Evolutionary conservation across 2,888 invertebrate species (phyloP).

Genomic region (Tipula vernalis): DNA sequence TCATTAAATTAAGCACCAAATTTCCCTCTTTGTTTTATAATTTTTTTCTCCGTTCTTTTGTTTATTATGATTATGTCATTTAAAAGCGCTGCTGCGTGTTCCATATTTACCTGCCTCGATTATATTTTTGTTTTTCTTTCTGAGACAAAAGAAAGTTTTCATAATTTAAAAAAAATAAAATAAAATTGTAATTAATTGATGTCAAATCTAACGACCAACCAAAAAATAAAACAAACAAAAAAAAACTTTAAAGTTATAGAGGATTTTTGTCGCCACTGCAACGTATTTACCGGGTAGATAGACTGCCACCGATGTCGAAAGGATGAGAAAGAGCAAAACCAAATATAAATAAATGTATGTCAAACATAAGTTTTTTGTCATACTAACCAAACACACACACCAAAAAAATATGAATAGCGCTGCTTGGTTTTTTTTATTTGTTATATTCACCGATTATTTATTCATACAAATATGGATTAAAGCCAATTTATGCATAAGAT

Average conservation of each 20-base stretch:
- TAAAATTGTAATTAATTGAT: neutral
- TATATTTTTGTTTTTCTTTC: neutral
- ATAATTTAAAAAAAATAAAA: neutral
- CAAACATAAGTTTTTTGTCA: neutral
- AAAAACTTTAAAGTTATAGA: neutral
- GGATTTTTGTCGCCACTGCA: neutral
- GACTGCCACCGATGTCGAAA: neutral
- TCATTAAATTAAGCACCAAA: neutral
- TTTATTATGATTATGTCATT: neutral
- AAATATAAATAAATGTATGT: neutral
- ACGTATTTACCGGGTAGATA: neutral
- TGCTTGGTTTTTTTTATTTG: neutral
- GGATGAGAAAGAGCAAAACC: neutral
- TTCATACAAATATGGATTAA: neutral
- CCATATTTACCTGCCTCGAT: neutral
- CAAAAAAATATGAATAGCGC: neutral
- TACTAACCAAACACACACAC: neutral
- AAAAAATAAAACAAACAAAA: neutral
- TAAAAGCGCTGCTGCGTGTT: neutral
- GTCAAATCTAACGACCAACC: neutral
- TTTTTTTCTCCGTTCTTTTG: neutral
- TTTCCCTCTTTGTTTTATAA: neutral
- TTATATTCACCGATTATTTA: neutral
- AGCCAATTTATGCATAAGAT: neutral
- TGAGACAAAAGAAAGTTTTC: neutral